Evolutionary conservation across 2,797 vertebrate species (phyloP), one percentile per base, ranked within the genome.

Genomic region (Bufotes viridis): DNA sequence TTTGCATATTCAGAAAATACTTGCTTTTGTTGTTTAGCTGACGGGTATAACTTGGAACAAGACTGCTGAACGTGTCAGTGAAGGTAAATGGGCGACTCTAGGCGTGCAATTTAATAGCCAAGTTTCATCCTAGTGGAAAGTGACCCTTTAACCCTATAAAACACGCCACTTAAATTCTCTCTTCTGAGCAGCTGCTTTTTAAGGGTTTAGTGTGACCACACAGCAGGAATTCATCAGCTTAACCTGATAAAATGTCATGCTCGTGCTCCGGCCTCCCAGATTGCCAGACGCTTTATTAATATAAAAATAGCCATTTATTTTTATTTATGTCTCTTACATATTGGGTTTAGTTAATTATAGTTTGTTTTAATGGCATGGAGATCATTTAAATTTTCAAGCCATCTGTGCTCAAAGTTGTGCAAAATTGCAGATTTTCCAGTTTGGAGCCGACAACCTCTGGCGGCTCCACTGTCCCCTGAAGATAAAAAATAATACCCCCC

Each of bases 81-180:
- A 57, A 49, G 9, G 20, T 20, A 61, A 58, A 79, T 29, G 14
- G 29, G 51, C 29, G 29, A 26, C 53, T 9, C 11, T 15, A 87
- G 79, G 80, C 79, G 14, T 87, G 24, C 57, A 61, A 20, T 82
- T 87, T 74, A 82, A 53, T 82, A 65, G 69, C 42, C 24, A 42
- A 53, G 67, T 82, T 81, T 81, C 57, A 63, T 82, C 82, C 69
- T 74, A 75, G 86, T 18, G 69, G 81, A 60, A 82, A 20, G 14
- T 87, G 86, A 82, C 86, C 86, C 67, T 82, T 87, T 87, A 87
- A 87, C 86, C 86, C 80, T 82, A 82, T 82, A 75, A 87, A 87
- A 82, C 86, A 29, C 20, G 65, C 78, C 82, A 84, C 70, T 84
- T 84, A 75, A 84, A 70, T 84, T 42, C 85, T 87, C 34, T 58